phyloP scores from a whole-genome alignment of 2,113 vertebrate genomes.

The Orcinus orca region DNA sequence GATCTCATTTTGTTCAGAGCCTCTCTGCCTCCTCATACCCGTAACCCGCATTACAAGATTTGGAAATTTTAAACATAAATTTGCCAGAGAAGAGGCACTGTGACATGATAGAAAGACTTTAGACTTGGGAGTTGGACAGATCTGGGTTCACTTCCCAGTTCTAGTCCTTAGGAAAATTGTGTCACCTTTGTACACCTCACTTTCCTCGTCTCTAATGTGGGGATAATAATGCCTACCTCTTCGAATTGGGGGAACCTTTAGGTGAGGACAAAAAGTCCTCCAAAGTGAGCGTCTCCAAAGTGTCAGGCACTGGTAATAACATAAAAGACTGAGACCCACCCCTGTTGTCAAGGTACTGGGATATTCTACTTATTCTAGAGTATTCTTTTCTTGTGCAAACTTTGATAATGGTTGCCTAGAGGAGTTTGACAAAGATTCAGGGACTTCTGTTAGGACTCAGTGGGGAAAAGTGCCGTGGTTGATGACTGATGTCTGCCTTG shows the following conservation, averaged over 20 bases:
- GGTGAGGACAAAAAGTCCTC: neutral
- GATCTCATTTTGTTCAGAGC: neutral
- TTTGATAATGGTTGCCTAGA: neutral
- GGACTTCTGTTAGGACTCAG: neutral
- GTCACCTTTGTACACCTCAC: neutral
- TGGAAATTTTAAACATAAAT: neutral
- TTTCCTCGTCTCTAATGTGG: neutral
- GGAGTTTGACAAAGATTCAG: neutral
- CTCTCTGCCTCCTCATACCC: neutral
- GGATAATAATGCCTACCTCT: neutral
- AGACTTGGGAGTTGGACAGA: neutral
- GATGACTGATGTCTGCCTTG: neutral
- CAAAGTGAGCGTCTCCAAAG: neutral
- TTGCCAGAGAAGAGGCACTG: neutral
- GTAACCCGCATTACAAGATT: no score
- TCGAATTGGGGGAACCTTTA: neutral
- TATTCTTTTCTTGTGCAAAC: neutral
- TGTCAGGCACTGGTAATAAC: neutral
- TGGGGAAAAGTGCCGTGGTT: neutral
- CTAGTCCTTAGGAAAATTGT: neutral
- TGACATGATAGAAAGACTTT: neutral
- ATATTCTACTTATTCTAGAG: conserved; percentile 23
- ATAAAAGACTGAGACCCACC: neutral
- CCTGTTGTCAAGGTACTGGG: neutral
- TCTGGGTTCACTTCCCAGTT: neutral